Conservation (phyloP, 1,140 invertebrate genomes). For the Drosophila ambigua region DNA sequence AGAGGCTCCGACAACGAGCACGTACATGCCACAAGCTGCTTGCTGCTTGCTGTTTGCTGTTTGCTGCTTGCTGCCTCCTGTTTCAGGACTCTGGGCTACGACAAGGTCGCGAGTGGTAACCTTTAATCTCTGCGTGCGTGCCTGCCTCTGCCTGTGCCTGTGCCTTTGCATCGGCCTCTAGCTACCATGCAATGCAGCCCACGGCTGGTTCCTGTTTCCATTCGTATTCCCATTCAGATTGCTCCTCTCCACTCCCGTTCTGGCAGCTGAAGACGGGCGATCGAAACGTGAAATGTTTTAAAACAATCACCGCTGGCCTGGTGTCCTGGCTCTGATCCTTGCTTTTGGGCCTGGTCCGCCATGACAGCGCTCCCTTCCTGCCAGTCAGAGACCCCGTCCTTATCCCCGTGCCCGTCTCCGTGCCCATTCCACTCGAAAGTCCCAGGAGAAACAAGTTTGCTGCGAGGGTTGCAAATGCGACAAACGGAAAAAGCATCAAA, state of each 20-base stretch:
- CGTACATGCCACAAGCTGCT: slow-evolving; percentile 80
- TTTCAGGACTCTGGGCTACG: slow-evolving; percentile 7
- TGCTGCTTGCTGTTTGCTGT: slow-evolving; percentile 9
- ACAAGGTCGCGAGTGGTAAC: slow-evolving; percentile 79
- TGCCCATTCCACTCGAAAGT: neutral
- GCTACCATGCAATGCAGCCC: no score
- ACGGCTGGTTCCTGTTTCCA: neutral
- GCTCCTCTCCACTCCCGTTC: slow-evolving; percentile 8
- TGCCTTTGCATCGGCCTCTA: no score
- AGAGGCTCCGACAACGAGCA: slow-evolving; percentile 59
- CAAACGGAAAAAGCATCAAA: slow-evolving; percentile 40
- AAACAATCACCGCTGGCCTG: slow-evolving; percentile 34
- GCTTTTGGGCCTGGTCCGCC: slow-evolving; percentile 18
- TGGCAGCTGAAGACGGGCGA: slow-evolving; percentile 29
- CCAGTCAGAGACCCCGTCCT: slow-evolving; percentile 29
- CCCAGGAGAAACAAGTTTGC: slow-evolving; percentile 31
- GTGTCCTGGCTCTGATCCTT: no score
- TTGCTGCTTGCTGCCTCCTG: neutral
- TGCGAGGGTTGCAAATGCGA: slow-evolving; percentile 53
- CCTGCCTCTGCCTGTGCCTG: slow-evolving; percentile 27
- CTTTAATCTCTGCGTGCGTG: slow-evolving; percentile 76
- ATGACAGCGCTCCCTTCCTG: slow-evolving; percentile 29
- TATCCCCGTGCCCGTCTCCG: slow-evolving; percentile 18
- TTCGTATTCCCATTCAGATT: slow-evolving; percentile 15
- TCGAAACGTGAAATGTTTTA: slow-evolving; percentile 51